Evolutionary conservation across 2,888 invertebrate species (phyloP), one percentile per base, ranked within the genome.

Genomic region (Plemyria rubiginata): DNA sequence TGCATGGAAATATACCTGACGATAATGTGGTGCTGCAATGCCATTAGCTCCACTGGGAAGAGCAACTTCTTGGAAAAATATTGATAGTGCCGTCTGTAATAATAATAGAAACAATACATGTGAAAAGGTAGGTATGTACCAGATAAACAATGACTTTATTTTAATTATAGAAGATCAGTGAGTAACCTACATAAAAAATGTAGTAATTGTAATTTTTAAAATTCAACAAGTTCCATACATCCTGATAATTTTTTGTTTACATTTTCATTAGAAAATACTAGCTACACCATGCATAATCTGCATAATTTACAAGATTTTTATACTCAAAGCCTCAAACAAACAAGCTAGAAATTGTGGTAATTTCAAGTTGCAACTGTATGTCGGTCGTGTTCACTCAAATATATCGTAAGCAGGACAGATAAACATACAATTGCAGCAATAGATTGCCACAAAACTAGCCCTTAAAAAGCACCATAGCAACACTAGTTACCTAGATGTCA

Each of bases 11-110:
- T 11, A 60, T 90, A 97, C 97, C 95, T 97, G 96, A 76, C 97
- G 96, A 85, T 96, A 97, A 90, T 96, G 97, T 84, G 96, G 95
- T 70, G 95, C 95, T 65, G 95, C 94, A 69, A 92, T 90, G 66
- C 95, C 94, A 86, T 95, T 95, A 60, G 96, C 95, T 84, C 96
- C 96, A 60, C 95, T 94, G 62, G 97, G 96, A 79, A 97, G 94
- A 69, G 97, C 95, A 65, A 97, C 96, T 90, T 98, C 98, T 96
- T 98, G 98, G 87, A 98, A 98, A 94, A 98, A 98, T 94, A 98
- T 97, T 94, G 98, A 98, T 77, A 98, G 93, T 46, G 98, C 98
- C 72, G 97, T 97, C 98, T 98, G 95, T 70, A 95, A 94, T 28
- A 49, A 64, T 11, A 50, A 52, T 4, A 63, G 68, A 15, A 28